Evolutionary conservation across 2,888 invertebrate genomes (phyloP), one percentile per base, ranked within the genome.

Genomic region (Ophioninae sp.): DNA sequence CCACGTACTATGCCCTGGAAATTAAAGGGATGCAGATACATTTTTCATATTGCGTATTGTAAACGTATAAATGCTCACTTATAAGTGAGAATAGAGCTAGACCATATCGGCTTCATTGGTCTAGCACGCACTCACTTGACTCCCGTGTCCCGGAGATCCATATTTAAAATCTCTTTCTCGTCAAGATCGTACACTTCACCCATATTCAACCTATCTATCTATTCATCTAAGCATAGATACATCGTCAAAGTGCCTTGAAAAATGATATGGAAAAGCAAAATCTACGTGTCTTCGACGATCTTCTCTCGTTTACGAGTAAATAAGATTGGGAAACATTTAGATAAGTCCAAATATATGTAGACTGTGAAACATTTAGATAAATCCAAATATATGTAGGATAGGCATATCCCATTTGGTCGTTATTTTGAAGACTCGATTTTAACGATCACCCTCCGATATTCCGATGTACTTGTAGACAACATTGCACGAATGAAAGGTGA

Each of bases 91-190:
- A 67, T 72, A 72, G 79, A 83, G 69, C 69, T 78, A 65, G 68
- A 64, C 83, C 83, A 83, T 30, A 50, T 39, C 61, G 59, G 73
- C 74, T 83, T 83, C 80, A 77, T 80, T 80, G 50, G 83, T n/a
- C n/a, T n/a, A n/a, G 13, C 64, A 59, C 79, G 68, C 83, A 59
- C 23, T 77, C 73, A 73, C 79, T 80, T 80, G 69, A 73, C 77
- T 83, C 74, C 80, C 83, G 57, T 69, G 73, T 68, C 69, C 68
- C 69, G 57, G 80, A 83, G 83, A 83, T 83, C 69, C 77, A 64
- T 77, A 64, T 77, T 77, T 50, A 74, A 80, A 77, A 83, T 83
- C 50, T 80, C 77, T 69, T 64, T 76, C 68, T 75, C 76, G 69
- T 80, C 77, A 78, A 77, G 37, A 72, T 83, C 75, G 62, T 62